These are phyloP conservation scores for Arenicola marina DNA, from an alignment of 2,888 invertebrate genomes.

Conservation along the genomic window DNA sequence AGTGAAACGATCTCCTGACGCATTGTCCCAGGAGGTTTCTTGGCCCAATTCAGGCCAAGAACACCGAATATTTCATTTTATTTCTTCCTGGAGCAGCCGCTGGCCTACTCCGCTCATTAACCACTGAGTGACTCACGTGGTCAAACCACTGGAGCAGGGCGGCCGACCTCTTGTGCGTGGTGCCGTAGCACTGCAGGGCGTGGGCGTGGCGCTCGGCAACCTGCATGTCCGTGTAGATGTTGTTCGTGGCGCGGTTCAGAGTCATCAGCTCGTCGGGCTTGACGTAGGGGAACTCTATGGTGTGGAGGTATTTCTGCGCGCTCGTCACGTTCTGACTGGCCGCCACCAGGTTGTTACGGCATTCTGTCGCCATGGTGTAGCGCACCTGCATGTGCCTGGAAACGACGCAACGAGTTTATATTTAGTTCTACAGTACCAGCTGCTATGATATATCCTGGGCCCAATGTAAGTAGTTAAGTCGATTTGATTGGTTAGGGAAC, in stretches of 20 bases:
- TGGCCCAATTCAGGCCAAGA: too few species aligned
- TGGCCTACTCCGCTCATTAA: too few species aligned
- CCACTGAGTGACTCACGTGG: conserved; percentile 61
- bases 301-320: conserved; percentile 63
- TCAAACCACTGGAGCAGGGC: conserved; percentile 66
- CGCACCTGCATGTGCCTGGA: conserved; percentile 10
- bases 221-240: conserved; percentile 65
- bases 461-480: too few species aligned
- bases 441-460: too few species aligned
- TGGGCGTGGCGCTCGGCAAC: conserved; percentile 58
- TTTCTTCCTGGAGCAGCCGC: too few species aligned
- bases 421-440: neutral
- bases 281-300: conserved; percentile 63
- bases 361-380: conserved; percentile 64
- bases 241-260: conserved; percentile 62
- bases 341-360: conserved; percentile 65
- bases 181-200: conserved; percentile 62
- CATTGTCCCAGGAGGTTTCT: too few species aligned
- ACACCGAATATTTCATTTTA: too few species aligned
- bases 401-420: neutral
- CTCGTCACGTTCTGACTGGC: conserved; percentile 65
- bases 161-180: conserved; percentile 61
- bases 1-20: too few species aligned
- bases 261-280: conserved; percentile 62
- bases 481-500: too few species aligned